A percentile compares a stretch with the other conserved stretches of the same genome.
These are phyloP conservation scores for Pyrochroa serraticornis DNA, from an alignment of 2,888 invertebrate species.

Conservation along the genomic window DNA sequence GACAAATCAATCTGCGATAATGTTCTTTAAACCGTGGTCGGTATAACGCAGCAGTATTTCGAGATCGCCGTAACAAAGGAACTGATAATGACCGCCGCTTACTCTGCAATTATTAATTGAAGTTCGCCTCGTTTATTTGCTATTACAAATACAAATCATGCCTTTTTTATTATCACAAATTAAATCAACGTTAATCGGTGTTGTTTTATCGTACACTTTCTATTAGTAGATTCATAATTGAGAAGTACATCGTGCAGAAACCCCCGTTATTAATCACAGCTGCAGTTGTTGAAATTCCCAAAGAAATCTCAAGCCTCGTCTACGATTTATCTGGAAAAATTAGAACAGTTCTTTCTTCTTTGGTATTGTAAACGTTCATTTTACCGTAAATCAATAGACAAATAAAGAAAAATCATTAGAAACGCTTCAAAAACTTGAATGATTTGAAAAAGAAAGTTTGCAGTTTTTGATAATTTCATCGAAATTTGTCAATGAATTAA, in stretches of 20 bases:
- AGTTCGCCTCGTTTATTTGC: conserved; percentile 39
- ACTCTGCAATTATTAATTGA: conserved; percentile 43
- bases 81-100: conserved; percentile 38
- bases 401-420: too few species aligned
- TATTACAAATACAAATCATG: conserved; percentile 43
- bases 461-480: too few species aligned
- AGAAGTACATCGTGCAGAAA: conserved; percentile 4
- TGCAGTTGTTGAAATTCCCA: too few species aligned
- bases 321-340: too few species aligned
- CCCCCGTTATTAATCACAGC: too few species aligned
- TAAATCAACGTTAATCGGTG: conserved; percentile 41
- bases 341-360: too few species aligned
- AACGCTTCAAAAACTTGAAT: too few species aligned
- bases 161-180: conserved; percentile 44
- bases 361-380: too few species aligned
- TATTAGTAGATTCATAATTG: conserved; percentile 25
- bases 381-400: too few species aligned
- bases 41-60: conserved; percentile 27
- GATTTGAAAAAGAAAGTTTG: too few species aligned
- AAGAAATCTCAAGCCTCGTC: too few species aligned
- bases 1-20: conserved; percentile 24
- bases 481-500: too few species aligned
- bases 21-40: conserved; percentile 19
- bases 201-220: conserved; percentile 29
- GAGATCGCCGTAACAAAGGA: conserved; percentile 39